These are phyloP conservation scores for Rhipidura dahli DNA, from an alignment of 2,113 vertebrate genomes.

Conservation along the genomic window DNA sequence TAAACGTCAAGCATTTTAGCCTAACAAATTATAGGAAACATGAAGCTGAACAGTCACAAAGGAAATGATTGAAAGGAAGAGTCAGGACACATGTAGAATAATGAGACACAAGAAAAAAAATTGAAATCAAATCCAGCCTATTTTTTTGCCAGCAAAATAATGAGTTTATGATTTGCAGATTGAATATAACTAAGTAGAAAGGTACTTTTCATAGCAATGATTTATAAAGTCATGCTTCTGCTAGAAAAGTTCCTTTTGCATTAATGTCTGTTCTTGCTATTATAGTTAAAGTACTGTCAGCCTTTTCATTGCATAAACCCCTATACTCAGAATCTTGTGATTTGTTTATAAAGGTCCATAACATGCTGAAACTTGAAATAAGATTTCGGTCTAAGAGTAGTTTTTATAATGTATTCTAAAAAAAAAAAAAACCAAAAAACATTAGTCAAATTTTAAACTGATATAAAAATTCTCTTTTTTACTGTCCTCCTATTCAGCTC, in stretches of 20 bases:
- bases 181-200: constrained; percentile 64
- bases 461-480: not conserved
- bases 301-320: constrained; percentile 41
- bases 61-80: constrained; percentile 64
- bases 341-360: constrained; percentile 38
- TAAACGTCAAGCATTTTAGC: constrained; percentile 53
- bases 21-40: constrained; percentile 53
- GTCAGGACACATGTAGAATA: constrained; percentile 46
- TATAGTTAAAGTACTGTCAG: constrained; percentile 34
- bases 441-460: constrained; percentile 17
- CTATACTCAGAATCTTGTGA: constrained; percentile 19
- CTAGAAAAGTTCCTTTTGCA: constrained; percentile 29
- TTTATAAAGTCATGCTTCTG: constrained; percentile 55
- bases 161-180: constrained; percentile 60
- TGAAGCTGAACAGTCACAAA: constrained; percentile 64
- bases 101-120: not conserved
- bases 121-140: constrained; percentile 37
- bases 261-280: constrained; percentile 21
- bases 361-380: constrained; percentile 34
- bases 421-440: not conserved
- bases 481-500: not conserved
- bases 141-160: constrained; percentile 51
- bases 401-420: not conserved
- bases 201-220: constrained; percentile 61
- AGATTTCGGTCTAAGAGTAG: not conserved